Base-by-base conservation (phyloP, 92 coral and sea anemone species). In the Bergia puertoricense region DNA sequence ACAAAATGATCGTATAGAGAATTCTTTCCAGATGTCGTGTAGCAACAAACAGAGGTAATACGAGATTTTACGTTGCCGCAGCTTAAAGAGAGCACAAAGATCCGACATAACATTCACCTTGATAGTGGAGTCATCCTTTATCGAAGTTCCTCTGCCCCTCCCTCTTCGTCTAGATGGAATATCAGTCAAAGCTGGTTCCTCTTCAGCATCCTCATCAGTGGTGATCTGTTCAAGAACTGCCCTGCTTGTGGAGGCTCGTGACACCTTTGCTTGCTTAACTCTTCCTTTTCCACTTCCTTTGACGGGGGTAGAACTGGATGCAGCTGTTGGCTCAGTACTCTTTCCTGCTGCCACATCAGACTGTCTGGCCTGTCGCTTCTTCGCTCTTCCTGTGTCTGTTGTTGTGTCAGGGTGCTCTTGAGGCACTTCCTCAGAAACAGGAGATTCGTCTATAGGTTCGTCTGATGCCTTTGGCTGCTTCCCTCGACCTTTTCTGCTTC, bases 211-310 rank as follows among this genome's bases (percentile, higher is more conserved):
- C 56, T 74, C 88, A 89, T 90, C 90, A 59, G 75, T 86, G 18
- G 56, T 42, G 50, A 74, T 71, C 79, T 79, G 83, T 8, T 82
- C 69, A 66, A 59, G 56, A 48, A 30, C 43, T 76, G 85, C 78
- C 40, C 87, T 84, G 78, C 66, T 84, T 71, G 77, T 84, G 15
- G 78, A 46, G 56, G 73, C 74, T 40, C 23, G 50, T n/a, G 69
- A 85, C 72, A 76, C 62, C 80, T 85, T 69, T 11, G 77, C 74
- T 46, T 80, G 88, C 76, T 90, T 89, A 30, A 89, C 86, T 81
- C 82, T 85, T 10, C 82, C 75, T 50, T 82, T 92, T 44, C 90
- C 91, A 78, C 66, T 81, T 46, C 88, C 91, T 79, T 86, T 76
- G 40, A 85, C 83, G 30, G 86, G 42, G n/a, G 88, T 59, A 20